Conservation (phyloP, 2,113 vertebrate species). For the Phrynosoma platyrhinos region DNA sequence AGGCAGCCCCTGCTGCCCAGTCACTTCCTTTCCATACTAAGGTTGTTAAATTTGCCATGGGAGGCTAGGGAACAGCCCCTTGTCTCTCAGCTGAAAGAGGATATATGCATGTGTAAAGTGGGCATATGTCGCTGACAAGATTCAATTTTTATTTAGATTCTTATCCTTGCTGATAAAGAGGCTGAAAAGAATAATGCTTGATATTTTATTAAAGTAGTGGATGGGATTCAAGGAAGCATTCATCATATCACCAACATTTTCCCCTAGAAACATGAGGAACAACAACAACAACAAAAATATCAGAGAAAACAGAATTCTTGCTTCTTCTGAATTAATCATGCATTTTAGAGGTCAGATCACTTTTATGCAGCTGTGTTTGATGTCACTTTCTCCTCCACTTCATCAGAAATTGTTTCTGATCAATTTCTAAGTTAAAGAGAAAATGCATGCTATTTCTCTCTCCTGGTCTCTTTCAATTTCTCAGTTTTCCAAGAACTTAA, state of each 20-base stretch:
- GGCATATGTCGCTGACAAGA: too few species aligned
- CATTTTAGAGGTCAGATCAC: background rate
- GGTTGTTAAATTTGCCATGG: too few species aligned
- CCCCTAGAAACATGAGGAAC: slow-evolving; percentile 1
- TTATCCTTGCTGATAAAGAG: too few species aligned
- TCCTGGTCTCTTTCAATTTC: background rate
- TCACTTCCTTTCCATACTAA: too few species aligned
- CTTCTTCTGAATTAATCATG: slow-evolving; percentile 11
- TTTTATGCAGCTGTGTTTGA: background rate
- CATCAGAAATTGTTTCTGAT: background rate
- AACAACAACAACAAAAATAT: background rate
- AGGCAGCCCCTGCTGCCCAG: too few species aligned
- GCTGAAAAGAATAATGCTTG: too few species aligned
- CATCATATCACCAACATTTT: background rate
- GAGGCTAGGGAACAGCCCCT: too few species aligned
- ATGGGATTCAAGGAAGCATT: too few species aligned
- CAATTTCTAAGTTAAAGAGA: background rate
- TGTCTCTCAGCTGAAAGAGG: too few species aligned
- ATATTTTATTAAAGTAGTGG: too few species aligned
- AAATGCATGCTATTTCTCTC: background rate
- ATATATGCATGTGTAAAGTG: too few species aligned
- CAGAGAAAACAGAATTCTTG: background rate
- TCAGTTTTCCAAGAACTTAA: background rate
- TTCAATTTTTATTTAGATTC: too few species aligned
- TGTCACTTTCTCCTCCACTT: background rate